A percentile compares a stretch with the other conserved stretches of the same genome.
Evolutionary conservation across 2,797 vertebrate species (phyloP).

Genomic region (Sarcophilus harrisii): DNA sequence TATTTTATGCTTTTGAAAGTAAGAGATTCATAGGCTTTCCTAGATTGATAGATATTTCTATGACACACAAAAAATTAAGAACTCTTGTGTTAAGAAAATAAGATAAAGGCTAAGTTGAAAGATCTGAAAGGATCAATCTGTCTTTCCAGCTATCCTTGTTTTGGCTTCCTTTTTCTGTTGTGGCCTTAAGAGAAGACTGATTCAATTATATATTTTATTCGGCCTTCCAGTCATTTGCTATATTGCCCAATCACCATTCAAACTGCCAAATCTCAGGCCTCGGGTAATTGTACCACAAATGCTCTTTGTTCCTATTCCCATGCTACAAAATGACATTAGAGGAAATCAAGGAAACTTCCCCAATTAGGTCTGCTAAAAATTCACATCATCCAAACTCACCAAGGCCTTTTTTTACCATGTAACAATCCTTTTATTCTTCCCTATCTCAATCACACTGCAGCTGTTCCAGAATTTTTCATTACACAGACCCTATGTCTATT

Average conservation of each 20-base stretch:
- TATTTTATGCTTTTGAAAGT: neutral
- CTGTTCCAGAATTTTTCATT: neutral
- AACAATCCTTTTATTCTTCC: neutral
- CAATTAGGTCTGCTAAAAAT: neutral
- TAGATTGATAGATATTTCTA: neutral
- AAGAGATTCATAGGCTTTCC: neutral
- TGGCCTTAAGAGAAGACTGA: neutral
- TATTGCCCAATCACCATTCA: neutral
- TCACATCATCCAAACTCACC: neutral
- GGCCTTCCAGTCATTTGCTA: neutral
- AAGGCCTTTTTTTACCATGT: neutral
- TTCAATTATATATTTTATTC: neutral
- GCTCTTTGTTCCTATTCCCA: neutral
- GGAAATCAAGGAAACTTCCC: neutral
- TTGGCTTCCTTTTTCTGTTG: neutral
- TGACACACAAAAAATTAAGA: neutral
- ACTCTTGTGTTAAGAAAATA: neutral
- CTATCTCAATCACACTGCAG: neutral
- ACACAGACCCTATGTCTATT: neutral
- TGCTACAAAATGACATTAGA: neutral
- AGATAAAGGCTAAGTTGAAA: neutral
- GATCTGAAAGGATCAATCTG: neutral
- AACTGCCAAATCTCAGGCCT: neutral
- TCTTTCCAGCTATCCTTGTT: neutral
- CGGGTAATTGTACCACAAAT: neutral